phyloP scores from a whole-genome alignment of 2,113 vertebrate genomes.

The Apus apus region DNA sequence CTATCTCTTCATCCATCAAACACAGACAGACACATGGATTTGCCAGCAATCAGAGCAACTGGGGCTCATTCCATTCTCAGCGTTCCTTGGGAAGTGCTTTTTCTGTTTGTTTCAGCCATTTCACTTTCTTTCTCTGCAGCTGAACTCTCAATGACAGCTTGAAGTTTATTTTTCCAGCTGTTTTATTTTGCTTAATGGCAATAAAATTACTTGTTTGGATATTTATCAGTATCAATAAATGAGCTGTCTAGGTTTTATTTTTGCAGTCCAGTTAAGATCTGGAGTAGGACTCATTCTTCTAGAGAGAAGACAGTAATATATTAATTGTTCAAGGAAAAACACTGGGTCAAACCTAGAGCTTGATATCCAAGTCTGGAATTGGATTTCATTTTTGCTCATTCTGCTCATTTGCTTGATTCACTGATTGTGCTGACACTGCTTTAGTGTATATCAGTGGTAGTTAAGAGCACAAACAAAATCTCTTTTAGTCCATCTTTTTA shows the following conservation, averaged over 20 bases:
- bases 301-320: constrained; percentile 8
- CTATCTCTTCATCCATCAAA: constrained; percentile 12
- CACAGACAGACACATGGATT: neutral
- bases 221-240: constrained; percentile 58
- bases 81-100: neutral
- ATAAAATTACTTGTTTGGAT: constrained; percentile 60
- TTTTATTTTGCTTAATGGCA: constrained; percentile 56
- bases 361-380: neutral
- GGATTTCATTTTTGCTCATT: neutral
- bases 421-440: neutral
- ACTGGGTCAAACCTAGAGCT: neutral
- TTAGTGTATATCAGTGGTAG: neutral
- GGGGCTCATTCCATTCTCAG: neutral
- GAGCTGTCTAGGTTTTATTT: constrained; percentile 50
- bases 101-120: constrained; percentile 16
- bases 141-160: constrained; percentile 32
- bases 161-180: constrained; percentile 66
- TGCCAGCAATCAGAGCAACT: neutral
- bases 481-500: neutral
- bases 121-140: constrained; percentile 4
- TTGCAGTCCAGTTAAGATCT: constrained; percentile 31
- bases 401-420: neutral
- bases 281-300: neutral
- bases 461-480: neutral
- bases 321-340: constrained; percentile 12